Evolutionary conservation across 2,888 invertebrate species (phyloP), one percentile per base, ranked within the genome.

Genomic region (Abscondita cerata): DNA sequence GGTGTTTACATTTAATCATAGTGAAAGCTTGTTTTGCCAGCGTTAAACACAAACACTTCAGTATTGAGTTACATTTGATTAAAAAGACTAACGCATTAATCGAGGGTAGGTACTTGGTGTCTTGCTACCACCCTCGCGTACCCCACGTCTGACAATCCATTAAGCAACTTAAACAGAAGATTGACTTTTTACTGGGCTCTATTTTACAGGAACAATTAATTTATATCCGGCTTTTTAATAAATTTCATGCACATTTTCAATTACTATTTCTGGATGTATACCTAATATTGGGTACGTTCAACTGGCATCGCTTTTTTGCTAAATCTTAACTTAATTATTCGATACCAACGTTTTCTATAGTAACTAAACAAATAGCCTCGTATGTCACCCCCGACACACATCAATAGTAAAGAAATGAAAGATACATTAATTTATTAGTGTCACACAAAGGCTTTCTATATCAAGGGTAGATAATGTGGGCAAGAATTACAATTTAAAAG

Each of bases 1-100:
- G 62, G 72, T 80, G 79, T 80, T 80, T 80, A 76, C 79, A 75
- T 80, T 80, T 80, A 80, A 80, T 80, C 78, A 77, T 75, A 73
- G 69, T 80, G 77, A 80, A 80, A 80, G 80, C 76, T 74, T 74
- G 71, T 69, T 68, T 65, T 68, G 73, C 72, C 73, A 70, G 72
- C 71, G 74, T 75, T 76, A 75, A 77, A 75, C 74, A 76, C 74
- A 77, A 76, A 76, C 77, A 76, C 74, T 75, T 74, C 69, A 70
- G 78, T 79, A 79, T 80, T 78, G 72, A 72, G 76, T 80, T 80
- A 79, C 79, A 78, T 75, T 78, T 79, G 78, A 79, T 78, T 78
- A 78, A 78, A 78, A 78, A 77, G 76, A 73, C 76, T 72, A 76
- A 75, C 76, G 73, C 76, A 76, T 77, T 77, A 77, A 78, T 76